A percentile compares a stretch with the other conserved stretches of the same genome.
Conservation (phyloP, 2,797 vertebrate genomes). For the Tapera naevia region DNA sequence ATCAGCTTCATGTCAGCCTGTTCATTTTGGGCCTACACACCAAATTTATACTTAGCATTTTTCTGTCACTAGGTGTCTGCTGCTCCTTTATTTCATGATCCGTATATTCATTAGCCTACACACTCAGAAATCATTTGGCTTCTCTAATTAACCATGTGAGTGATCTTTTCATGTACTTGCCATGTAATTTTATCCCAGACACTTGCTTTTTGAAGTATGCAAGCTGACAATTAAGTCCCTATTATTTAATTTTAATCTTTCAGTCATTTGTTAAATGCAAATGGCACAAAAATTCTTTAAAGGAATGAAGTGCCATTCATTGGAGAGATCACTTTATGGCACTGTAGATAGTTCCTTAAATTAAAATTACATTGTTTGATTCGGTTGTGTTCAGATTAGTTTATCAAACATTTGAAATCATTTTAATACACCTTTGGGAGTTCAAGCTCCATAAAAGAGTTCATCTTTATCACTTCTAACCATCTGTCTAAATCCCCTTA, state of each 20-base stretch:
- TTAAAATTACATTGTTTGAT: constrained; percentile 15
- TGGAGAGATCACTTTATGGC: not conserved
- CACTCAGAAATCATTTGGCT: not conserved
- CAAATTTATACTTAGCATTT: not conserved
- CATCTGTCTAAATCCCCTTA: not conserved
- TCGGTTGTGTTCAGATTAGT: not conserved
- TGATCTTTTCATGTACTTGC: constrained; percentile 46
- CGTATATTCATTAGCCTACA: not conserved
- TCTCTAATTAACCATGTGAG: constrained; percentile 16
- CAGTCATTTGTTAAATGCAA: not conserved
- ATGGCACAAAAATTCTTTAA: not conserved
- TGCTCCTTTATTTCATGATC: not conserved
- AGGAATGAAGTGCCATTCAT: not conserved
- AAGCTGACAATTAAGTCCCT: not conserved
- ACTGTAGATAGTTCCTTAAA: not conserved
- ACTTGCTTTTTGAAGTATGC: not conserved
- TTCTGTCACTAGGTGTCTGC: not conserved
- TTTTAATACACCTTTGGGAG: not conserved
- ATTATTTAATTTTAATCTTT: constrained; percentile 21
- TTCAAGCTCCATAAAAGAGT: not conserved
- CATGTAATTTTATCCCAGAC: constrained; percentile 19
- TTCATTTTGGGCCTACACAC: not conserved
- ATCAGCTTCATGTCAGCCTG: not conserved
- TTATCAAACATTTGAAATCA: not conserved
- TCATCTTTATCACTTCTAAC: not conserved